Evolutionary conservation across 2,113 vertebrate genomes (phyloP), one percentile per base, ranked within the genome.

Genomic region (Cheilinus undulatus): DNA sequence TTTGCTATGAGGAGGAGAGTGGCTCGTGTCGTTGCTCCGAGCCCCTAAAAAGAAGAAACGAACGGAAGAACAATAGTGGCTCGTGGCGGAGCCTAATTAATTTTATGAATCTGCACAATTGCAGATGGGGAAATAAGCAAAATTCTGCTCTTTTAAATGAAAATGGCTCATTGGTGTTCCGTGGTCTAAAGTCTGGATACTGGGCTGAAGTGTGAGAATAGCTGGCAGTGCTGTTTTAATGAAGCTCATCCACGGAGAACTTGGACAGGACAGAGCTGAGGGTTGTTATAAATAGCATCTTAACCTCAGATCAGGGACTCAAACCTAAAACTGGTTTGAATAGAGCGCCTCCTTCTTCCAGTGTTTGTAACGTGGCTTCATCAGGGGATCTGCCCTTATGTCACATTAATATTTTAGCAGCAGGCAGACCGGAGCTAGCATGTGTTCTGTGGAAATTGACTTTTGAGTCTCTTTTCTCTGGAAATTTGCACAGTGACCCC

Each of bases 361-460:
- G 57, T 22, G 24, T 24, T 26, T 45, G 32, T 67, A 78, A 63
- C 36, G 30, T 38, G 45, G 52, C 34, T 67, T 67, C 74, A 48
- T 43, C 20, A 48, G 51, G 50, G 54, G n/a, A 58, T 34, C 40
- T 20, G 22, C 45, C 79, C 77, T 72, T 78, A 73, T 76, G 72
- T 60, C 22, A 64, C 49, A 76, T 85, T 4, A 64, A 87, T 82
- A 65, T 82, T 80, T 73, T 6, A 78, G 14, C 26, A 43, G 14
- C 12, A 46, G 30, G 36, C 48, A 54, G 46, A 23, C 19, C n/a
- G 19, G 13, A n/a, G 60, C 19, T 1, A 56, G 51, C 12, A 68
- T 63, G 57, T 61, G 38, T 70, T 53, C 60, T 13, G 56, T 64
- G 48, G 51, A 66, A 36, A 60, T 48, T 0, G 1, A 57, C 62